These are phyloP conservation scores for Sebastes ruberrimus DNA, from an alignment of 2,797 vertebrate genomes.

Conservation along the genomic window DNA sequence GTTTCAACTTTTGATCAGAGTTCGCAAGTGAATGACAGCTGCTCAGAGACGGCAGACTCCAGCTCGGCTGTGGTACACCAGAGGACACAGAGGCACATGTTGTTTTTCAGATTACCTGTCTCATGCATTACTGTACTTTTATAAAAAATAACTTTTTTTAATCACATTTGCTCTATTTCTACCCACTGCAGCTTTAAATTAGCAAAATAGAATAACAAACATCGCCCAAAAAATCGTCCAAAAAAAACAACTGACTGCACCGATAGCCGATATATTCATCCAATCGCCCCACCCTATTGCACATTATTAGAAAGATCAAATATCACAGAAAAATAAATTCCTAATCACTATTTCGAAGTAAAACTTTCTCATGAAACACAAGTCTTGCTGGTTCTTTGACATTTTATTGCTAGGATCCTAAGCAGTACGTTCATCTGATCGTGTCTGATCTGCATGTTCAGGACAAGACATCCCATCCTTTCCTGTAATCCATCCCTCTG, in stretches of 20 bases:
- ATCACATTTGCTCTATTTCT: no score
- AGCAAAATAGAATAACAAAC: no score
- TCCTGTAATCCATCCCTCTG: constrained; percentile 46
- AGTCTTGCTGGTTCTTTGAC: not conserved
- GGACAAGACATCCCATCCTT: constrained; percentile 43
- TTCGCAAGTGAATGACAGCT: no score
- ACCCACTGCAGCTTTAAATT: no score
- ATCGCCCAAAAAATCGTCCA: no score
- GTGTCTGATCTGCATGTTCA: constrained; percentile 24
- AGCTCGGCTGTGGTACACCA: accelerated
- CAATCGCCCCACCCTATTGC: not conserved
- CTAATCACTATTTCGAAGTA: not conserved
- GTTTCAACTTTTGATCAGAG: accelerated
- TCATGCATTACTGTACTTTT: no score
- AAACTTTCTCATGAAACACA: not conserved
- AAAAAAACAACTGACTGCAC: no score
- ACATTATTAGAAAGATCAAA: not conserved
- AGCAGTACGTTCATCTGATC: constrained; percentile 43
- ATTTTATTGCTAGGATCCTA: constrained; percentile 2
- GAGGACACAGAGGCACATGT: no score
- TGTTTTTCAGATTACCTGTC: no score
- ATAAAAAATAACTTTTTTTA: no score
- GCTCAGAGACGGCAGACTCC: no score
- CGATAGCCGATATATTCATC: no score
- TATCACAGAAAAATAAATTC: not conserved